These are phyloP conservation scores for Hydraecia micacea DNA, from an alignment of 2,888 invertebrate species.

Conservation along the genomic window DNA sequence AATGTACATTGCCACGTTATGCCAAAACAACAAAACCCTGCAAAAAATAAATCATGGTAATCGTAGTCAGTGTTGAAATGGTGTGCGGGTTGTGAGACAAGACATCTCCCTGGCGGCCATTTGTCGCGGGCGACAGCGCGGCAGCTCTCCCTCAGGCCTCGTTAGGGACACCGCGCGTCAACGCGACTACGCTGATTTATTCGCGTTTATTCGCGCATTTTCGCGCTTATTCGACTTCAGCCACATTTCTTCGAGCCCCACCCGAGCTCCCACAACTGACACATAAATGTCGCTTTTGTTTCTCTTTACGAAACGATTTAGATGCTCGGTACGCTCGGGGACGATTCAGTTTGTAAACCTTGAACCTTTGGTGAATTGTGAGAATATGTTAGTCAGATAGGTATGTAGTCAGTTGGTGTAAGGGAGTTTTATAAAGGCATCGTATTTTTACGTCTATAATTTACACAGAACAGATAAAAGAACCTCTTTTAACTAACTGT, in stretches of 20 bases:
- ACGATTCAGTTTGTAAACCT: slow-evolving; percentile 45
- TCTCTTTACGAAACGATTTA: slow-evolving; percentile 85
- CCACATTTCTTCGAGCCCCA: slow-evolving; percentile 68
- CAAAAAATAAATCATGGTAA: slow-evolving; percentile 51
- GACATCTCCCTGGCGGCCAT: slow-evolving; percentile 82
- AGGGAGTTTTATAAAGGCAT: neutral
- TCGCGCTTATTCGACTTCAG: slow-evolving; percentile 56
- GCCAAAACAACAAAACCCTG: neutral
- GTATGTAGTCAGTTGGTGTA: neutral
- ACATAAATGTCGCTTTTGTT: slow-evolving; percentile 89
- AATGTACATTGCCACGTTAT: neutral
- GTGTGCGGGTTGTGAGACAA: slow-evolving; percentile 62
- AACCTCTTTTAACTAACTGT: too few relatives aligned
- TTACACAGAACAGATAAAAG: too few relatives aligned
- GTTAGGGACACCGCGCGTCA: slow-evolving; percentile 81
- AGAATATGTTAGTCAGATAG: slow-evolving; percentile 26
- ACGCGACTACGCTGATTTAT: slow-evolving; percentile 83
- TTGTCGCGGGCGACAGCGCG: slow-evolving; percentile 79
- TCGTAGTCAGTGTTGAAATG: slow-evolving; percentile 59
- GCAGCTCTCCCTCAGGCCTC: slow-evolving; percentile 79
- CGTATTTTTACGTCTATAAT: neutral
- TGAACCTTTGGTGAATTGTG: slow-evolving; percentile 45
- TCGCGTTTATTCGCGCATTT: slow-evolving; percentile 62
- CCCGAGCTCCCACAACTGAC: slow-evolving; percentile 82
- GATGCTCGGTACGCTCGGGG: slow-evolving; percentile 68